A percentile compares a stretch with the other conserved stretches of the same genome.
phyloP scores from a whole-genome alignment of 2,888 invertebrate species.

The Epinotia nisella region DNA sequence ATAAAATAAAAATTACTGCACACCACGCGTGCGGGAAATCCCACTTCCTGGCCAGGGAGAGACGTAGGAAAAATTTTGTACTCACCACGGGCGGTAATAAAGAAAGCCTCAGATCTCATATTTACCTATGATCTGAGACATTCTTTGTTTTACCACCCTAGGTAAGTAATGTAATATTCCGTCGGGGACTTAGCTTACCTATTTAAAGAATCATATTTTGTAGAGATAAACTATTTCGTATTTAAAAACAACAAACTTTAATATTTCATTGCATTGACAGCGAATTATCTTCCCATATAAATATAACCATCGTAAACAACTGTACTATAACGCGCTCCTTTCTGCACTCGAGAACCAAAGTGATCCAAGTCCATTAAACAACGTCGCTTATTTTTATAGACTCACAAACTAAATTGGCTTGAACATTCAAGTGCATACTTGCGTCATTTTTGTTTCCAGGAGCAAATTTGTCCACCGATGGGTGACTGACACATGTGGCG shows the following conservation, averaged over 20 bases:
- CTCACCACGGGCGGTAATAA: too few species aligned
- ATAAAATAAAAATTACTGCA: too few species aligned
- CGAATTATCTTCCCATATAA: not conserved
- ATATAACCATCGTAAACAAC: not conserved
- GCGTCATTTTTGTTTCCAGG: not conserved
- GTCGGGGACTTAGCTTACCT: too few species aligned
- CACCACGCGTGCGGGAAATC: too few species aligned
- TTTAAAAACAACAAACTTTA: not conserved
- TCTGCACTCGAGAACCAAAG: not conserved
- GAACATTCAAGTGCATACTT: too few species aligned
- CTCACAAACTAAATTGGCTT: not conserved
- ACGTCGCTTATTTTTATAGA: not conserved
- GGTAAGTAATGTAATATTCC: too few species aligned
- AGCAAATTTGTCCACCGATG: constrained; percentile 7
- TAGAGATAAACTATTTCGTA: not conserved
- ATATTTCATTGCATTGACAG: not conserved
- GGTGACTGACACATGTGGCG: constrained; percentile 21
- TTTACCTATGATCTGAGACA: too few species aligned
- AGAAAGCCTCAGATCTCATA: too few species aligned
- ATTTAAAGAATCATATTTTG: not conserved
- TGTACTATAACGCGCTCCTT: not conserved
- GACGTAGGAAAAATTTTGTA: too few species aligned
- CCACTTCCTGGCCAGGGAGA: too few species aligned
- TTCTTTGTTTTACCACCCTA: too few species aligned
- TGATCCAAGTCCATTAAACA: not conserved